Percentiles rank a stretch among this genome's conserved stretches.
These are phyloP conservation scores for Benthosema pterotum DNA, from an alignment of 2,797 vertebrate genomes.

Conservation along the genomic window DNA sequence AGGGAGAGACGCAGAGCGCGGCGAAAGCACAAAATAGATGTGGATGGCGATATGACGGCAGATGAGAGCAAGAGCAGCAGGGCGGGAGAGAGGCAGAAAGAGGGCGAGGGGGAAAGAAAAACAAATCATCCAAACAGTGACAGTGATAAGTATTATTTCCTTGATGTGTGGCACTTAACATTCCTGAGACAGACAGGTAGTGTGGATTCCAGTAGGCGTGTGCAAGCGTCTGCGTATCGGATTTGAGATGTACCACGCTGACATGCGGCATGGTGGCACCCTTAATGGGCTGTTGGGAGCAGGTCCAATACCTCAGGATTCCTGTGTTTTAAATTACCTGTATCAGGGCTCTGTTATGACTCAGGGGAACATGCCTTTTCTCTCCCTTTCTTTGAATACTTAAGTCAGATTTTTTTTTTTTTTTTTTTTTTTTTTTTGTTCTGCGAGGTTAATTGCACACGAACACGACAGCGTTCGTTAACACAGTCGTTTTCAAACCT, in stretches of 20 bases:
- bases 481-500: no score
- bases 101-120: conserved; percentile 8
- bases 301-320: conserved; percentile 50
- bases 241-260: conserved; percentile 47
- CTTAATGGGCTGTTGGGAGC: conserved; percentile 42
- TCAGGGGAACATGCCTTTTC: conserved; percentile 46
- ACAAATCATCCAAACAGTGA: conserved; percentile 40
- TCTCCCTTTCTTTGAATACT: conserved; percentile 30
- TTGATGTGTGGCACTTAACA: conserved; percentile 38
- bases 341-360: conserved; percentile 35
- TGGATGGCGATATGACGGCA: conserved; percentile 39
- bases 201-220: conserved; percentile 7
- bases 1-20: conserved; percentile 45
- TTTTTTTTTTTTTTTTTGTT: no score
- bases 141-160: conserved; percentile 49
- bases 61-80: conserved; percentile 26
- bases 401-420: neutral
- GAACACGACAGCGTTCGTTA: no score
- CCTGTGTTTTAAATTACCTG: conserved; percentile 59
- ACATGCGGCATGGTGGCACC: conserved; percentile 10
- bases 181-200: conserved; percentile 29
- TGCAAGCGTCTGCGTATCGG: conserved; percentile 13
- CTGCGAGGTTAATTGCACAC: no score
- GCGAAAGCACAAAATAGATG: conserved; percentile 61
- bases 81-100: conserved; percentile 24